These are phyloP conservation scores for Ochlodes sylvanus DNA, from an alignment of 2,888 invertebrate genomes.

Conservation along the genomic window DNA sequence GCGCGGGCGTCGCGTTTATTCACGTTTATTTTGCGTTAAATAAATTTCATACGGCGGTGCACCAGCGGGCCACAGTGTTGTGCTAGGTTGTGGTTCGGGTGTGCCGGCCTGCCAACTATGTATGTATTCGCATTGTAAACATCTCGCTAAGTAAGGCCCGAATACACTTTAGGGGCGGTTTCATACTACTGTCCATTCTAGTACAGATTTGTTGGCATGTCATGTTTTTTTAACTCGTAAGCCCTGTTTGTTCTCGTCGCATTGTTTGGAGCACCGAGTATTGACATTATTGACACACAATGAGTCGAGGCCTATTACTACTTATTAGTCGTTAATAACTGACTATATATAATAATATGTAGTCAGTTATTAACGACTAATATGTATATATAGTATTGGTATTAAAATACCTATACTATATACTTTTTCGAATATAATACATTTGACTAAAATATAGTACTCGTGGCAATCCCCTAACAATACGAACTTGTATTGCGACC, in stretches of 20 bases:
- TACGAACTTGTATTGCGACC: slow-evolving; percentile 9
- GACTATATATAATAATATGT: no score
- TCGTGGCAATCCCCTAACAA: not conserved
- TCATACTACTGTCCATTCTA: not conserved
- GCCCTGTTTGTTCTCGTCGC: no score
- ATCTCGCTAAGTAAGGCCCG: slow-evolving; percentile 14
- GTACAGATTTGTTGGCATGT: not conserved
- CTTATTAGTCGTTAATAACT: no score
- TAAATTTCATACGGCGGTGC: slow-evolving; percentile 37
- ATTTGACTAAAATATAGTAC: no score
- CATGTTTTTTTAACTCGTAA: no score
- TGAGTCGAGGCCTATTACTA: no score
- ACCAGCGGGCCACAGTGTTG: slow-evolving; percentile 32
- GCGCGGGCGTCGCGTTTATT: slow-evolving; percentile 25
- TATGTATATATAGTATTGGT: no score
- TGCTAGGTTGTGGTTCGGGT: slow-evolving; percentile 37
- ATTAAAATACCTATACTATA: no score
- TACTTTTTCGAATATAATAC: no score
- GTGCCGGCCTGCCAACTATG: slow-evolving; percentile 15
- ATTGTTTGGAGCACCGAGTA: no score
- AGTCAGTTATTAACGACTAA: no score
- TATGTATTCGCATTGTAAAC: slow-evolving; percentile 17
- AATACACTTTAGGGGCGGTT: not conserved
- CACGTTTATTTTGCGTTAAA: slow-evolving; percentile 35
- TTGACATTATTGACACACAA: no score